Evolutionary conservation across 2,888 invertebrate genomes (phyloP).

Genomic region (Temnothorax rugatulus): DNA sequence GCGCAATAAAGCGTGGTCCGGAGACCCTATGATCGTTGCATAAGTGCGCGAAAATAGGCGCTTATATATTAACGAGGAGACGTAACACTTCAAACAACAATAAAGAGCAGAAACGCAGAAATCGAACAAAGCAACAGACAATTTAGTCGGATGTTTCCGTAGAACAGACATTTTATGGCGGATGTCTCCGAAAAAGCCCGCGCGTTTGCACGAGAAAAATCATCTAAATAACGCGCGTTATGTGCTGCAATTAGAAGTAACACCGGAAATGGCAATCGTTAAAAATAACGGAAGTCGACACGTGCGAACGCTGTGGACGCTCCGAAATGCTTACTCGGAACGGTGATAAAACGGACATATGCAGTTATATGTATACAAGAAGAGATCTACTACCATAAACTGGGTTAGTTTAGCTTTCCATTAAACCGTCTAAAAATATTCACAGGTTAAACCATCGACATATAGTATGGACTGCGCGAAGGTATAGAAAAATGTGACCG

Average conservation of each 20-base stretch:
- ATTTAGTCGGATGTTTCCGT: conserved; percentile 6
- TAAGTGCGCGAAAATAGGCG: conserved; percentile 40
- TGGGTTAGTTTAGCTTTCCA: conserved; percentile 22
- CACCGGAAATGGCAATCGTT: conserved; percentile 40
- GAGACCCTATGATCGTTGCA: conserved; percentile 31
- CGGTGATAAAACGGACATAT: conserved; percentile 10
- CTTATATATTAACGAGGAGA: conserved; percentile 44
- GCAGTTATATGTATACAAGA: conserved; percentile 13
- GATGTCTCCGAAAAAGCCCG: conserved; percentile 1
- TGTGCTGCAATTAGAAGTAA: background rate
- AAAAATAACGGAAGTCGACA: conserved; percentile 50
- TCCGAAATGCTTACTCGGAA: conserved; percentile 39
- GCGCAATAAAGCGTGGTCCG: conserved; percentile 23
- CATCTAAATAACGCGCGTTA: background rate
- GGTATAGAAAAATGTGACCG: too few relatives aligned
- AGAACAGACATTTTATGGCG: conserved; percentile 7
- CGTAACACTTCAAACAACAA: conserved; percentile 44
- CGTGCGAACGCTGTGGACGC: background rate
- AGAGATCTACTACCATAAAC: conserved; percentile 15
- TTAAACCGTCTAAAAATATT: conserved; percentile 38
- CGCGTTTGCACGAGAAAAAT: conserved; percentile 10
- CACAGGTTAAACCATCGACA: background rate
- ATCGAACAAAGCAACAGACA: background rate
- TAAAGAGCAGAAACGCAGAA: background rate
- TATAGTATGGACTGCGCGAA: too few relatives aligned